These are phyloP conservation scores for Apodemia hepburni DNA, from an alignment of 2,888 invertebrate genomes.

Conservation along the genomic window DNA sequence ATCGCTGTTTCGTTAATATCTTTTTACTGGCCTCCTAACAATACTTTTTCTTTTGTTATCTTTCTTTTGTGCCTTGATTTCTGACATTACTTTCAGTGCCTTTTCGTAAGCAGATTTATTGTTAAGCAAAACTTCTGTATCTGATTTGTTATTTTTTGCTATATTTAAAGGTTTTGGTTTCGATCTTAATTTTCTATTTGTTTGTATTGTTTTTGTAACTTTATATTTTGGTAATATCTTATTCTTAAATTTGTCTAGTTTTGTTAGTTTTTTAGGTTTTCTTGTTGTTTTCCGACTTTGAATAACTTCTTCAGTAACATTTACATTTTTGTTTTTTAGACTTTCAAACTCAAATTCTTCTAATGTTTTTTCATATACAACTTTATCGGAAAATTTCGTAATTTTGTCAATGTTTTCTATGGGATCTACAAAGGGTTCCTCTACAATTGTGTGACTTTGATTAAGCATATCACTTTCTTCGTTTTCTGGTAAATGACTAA, in stretches of 20 bases:
- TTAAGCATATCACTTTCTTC: neutral
- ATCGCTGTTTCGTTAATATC: neutral
- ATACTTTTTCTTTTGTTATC: conserved; percentile 21
- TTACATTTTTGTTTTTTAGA: neutral
- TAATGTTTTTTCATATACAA: neutral
- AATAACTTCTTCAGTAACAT: conserved; percentile 15
- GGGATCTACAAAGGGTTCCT: neutral
- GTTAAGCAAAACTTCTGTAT: conserved; percentile 40
- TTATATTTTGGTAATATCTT: conserved; percentile 52
- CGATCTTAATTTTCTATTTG: conserved; percentile 31
- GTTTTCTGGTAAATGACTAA: neutral
- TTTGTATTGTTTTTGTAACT: conserved; percentile 39
- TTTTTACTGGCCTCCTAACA: conserved; percentile 16
- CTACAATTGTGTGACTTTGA: neutral
- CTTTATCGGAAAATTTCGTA: neutral
- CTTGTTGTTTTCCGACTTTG: conserved; percentile 25
- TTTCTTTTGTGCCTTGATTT: conserved; percentile 41
- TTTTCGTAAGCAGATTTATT: conserved; percentile 54
- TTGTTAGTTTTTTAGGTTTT: conserved; percentile 44
- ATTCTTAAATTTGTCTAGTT: conserved; percentile 49
- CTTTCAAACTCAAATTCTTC: neutral
- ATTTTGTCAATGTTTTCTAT: neutral
- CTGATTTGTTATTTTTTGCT: conserved; percentile 29
- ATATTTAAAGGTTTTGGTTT: conserved; percentile 35
- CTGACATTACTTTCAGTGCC: conserved; percentile 53